These are phyloP conservation scores for Drosophila leontia DNA, from an alignment of 1,140 invertebrate genomes.

Conservation along the genomic window DNA sequence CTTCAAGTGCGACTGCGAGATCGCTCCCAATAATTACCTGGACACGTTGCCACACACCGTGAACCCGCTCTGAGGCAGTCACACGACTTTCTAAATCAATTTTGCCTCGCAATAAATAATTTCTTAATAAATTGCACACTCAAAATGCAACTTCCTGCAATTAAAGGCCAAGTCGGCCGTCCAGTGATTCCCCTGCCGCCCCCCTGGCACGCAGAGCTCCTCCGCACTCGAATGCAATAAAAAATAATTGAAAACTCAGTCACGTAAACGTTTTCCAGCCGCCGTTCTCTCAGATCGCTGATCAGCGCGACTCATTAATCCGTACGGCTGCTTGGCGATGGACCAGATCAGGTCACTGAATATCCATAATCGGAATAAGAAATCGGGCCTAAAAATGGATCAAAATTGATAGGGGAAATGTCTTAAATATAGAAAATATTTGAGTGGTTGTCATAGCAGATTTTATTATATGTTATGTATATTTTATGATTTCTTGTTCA, in stretches of 20 bases:
- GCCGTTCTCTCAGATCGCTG: slow-evolving; percentile 60
- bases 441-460: too few species aligned
- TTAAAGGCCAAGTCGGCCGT: slow-evolving; percentile 56
- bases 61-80: slow-evolving; percentile 43
- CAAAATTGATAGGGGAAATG: too few species aligned
- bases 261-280: slow-evolving; percentile 77
- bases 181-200: neutral
- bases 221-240: slow-evolving; percentile 60
- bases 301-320: slow-evolving; percentile 75
- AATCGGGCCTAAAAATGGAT: neutral
- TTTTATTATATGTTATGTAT: too few species aligned
- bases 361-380: too few species aligned
- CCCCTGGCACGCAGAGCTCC: slow-evolving; percentile 1
- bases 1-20: slow-evolving; percentile 26
- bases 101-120: slow-evolving; percentile 74
- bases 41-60: slow-evolving; percentile 61
- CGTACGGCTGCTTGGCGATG: slow-evolving; percentile 43
- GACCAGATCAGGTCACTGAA: neutral
- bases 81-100: slow-evolving; percentile 80
- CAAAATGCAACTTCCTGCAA: slow-evolving; percentile 79
- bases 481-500: too few species aligned
- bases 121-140: slow-evolving; percentile 79
- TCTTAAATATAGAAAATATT: too few species aligned
- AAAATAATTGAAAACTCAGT: slow-evolving; percentile 82
- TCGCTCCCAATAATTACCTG: slow-evolving; percentile 49